Base-by-base conservation (phyloP, 1,140 invertebrate species). In the Drosophila asahinai region DNA sequence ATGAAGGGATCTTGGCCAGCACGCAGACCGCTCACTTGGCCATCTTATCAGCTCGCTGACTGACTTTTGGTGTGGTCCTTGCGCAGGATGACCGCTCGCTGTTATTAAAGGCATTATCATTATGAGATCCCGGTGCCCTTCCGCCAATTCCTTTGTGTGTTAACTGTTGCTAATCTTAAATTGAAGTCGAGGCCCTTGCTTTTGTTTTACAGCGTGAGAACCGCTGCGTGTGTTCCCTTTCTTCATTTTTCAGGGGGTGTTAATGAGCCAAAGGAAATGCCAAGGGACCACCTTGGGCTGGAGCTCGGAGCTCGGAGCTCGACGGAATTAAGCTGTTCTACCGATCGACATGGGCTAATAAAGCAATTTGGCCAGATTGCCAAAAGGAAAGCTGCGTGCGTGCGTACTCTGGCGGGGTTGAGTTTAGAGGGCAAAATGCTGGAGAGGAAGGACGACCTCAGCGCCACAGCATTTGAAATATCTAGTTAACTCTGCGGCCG, bases 131-230 rank as follows among this genome's bases (percentile, higher is more conserved):
- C 74, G 63, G 42, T 70, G 49, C 51, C 65, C 30, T 30, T 86
- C 61, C 51, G 57, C 42, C 76, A 73, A 74, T 84, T 68, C 78
- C 67, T 77, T 84, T 78, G 77, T 84, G 57, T 80, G 83, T 82
- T 86, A 87, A 87, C 83, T 87, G 84, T 87, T 87, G 84, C 84
- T 89, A 87, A 87, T 87, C 84, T 87, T 78, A 87, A 87, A 87
- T 87, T 87, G 71, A 60, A 73, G 54, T 61, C 49, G 47, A 22
- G 54, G 15, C 45, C 55, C 48, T 77, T 65, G 66, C 60, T 82
- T 77, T 80, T 61, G 75, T 60, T 30, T 65, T 45, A 45, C 59
- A 89, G 77, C 84, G 84, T 87, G 84, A 87, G 84, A 87, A 89
- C 77, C 84, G 70, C 81, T 79, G 84, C 86, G 84, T 87, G 84